A percentile compares a stretch with the other conserved stretches of the same genome.
phyloP scores from a whole-genome alignment of 2,797 vertebrate species.

The Sebastes trivittatus region DNA sequence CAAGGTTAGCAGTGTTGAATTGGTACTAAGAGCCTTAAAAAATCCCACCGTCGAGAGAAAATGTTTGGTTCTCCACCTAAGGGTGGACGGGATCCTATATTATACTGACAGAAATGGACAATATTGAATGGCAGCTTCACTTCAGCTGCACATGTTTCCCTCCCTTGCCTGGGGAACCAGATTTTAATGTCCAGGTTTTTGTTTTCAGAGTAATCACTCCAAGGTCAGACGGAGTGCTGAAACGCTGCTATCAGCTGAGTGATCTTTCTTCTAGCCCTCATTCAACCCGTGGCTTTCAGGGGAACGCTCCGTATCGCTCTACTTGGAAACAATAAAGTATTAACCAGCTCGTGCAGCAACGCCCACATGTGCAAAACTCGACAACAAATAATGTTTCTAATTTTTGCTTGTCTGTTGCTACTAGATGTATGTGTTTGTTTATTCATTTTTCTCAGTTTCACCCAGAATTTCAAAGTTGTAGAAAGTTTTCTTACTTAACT shows the following conservation, averaged over 20 bases:
- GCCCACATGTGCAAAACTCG: slow-evolving; percentile 21
- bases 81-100: background rate
- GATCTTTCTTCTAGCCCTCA: slow-evolving; percentile 65
- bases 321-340: slow-evolving; percentile 71
- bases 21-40: slow-evolving; percentile 2
- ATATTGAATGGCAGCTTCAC: slow-evolving; percentile 45
- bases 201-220: slow-evolving; percentile 77
- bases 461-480: slow-evolving; percentile 30
- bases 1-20: slow-evolving; percentile 10
- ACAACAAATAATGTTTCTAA: slow-evolving; percentile 14
- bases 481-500: slow-evolving; percentile 15
- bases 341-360: slow-evolving; percentile 59
- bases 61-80: slow-evolving; percentile 7
- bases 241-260: slow-evolving; percentile 68
- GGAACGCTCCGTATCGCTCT: slow-evolving; percentile 41
- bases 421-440: slow-evolving; percentile 38
- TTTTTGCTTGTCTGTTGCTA: background rate
- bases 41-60: slow-evolving; percentile 4
- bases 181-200: slow-evolving; percentile 72
- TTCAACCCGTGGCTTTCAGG: slow-evolving; percentile 53
- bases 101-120: slow-evolving; percentile 10
- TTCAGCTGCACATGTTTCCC: slow-evolving; percentile 43
- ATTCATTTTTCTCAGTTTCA: slow-evolving; percentile 41
- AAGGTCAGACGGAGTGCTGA: slow-evolving; percentile 76
- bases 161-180: slow-evolving; percentile 34